Conservation (phyloP, 2,888 invertebrate genomes). For the Sarcophaga subvicina region DNA sequence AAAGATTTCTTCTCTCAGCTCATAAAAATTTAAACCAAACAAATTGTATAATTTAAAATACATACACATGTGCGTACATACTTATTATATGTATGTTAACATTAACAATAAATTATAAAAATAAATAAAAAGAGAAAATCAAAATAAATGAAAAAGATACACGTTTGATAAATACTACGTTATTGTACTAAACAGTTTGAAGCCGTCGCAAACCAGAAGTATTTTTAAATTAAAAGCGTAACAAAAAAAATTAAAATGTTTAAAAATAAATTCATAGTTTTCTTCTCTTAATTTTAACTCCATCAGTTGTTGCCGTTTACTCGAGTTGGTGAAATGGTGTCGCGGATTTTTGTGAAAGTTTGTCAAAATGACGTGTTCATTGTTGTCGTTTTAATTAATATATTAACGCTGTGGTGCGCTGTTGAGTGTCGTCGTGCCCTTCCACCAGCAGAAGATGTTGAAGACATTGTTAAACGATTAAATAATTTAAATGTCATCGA, state of each 20-base stretch:
- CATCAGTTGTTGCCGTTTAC: not conserved
- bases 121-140: too few relatives aligned
- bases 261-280: too few relatives aligned
- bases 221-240: not conserved
- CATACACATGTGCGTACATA: too few relatives aligned
- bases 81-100: too few relatives aligned
- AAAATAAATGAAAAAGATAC: too few relatives aligned
- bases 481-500: slow-evolving; percentile 57
- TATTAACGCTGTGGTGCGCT: not conserved
- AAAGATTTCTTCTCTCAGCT: too few relatives aligned
- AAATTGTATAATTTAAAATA: too few relatives aligned
- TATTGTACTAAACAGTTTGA: too few relatives aligned
- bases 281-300: slow-evolving; percentile 9
- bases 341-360: slow-evolving; percentile 41
- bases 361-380: slow-evolving; percentile 18
- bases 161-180: too few relatives aligned
- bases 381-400: not conserved
- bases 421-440: slow-evolving; percentile 71
- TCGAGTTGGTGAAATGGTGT: slow-evolving; percentile 24
- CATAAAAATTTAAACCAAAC: too few relatives aligned
- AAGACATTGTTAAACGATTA: slow-evolving; percentile 72
- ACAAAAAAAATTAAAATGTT: too few relatives aligned
- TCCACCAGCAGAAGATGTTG: slow-evolving; percentile 72
- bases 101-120: too few relatives aligned
- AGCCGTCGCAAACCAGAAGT: not conserved